A percentile compares a stretch with the other conserved stretches of the same genome.
These are phyloP conservation scores for Psittacula echo DNA, from an alignment of 2,797 vertebrate species.

Conservation along the genomic window DNA sequence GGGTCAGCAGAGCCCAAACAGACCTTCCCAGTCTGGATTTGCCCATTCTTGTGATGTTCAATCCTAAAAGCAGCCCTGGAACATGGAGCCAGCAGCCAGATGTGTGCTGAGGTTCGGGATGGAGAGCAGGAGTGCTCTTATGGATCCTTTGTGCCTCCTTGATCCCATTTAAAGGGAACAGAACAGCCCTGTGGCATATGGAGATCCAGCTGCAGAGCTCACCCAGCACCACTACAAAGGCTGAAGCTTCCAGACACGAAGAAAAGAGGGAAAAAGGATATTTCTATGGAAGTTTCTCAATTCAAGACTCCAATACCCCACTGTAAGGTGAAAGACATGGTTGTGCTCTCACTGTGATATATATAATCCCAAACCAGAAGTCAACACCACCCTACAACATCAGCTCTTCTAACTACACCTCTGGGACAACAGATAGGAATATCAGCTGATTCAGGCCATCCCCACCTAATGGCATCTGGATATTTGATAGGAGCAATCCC, in stretches of 20 bases:
- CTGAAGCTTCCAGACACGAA: background rate
- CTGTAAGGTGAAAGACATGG: background rate
- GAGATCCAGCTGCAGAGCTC: background rate
- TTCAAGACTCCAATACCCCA: background rate
- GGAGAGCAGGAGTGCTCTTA: background rate
- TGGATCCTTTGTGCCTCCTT: background rate
- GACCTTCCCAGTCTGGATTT: background rate
- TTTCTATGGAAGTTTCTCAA: background rate
- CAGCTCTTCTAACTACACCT: background rate
- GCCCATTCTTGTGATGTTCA: background rate
- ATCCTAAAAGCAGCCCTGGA: background rate
- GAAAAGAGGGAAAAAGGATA: background rate
- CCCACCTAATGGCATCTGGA: background rate
- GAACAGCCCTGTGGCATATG: background rate
- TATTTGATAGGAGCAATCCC: background rate
- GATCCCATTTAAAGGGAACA: background rate
- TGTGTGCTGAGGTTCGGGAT: background rate
- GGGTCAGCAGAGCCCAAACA: background rate
- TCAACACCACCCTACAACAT: rapidly evolving
- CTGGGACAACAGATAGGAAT: rapidly evolving
- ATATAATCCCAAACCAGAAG: background rate
- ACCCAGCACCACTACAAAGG: background rate
- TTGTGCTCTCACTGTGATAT: rapidly evolving
- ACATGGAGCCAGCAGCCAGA: background rate
- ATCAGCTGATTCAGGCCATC: background rate